Conservation (phyloP, 2,113 vertebrate genomes). For the Hirundichthys speculiger region DNA sequence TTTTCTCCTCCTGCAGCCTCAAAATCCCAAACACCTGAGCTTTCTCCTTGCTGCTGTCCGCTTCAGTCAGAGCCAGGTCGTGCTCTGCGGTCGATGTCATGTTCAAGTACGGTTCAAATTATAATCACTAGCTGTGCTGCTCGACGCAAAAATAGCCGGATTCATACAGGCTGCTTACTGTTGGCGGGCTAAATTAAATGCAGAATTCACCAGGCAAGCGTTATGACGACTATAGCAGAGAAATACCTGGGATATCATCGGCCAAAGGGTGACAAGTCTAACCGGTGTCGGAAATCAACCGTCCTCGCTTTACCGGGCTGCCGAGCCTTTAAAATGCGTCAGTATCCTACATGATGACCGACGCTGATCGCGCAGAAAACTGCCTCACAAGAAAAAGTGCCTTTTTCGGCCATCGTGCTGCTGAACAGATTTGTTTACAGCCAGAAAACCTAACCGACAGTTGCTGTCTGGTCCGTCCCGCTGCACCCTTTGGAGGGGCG, state of each 20-base stretch:
- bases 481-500: slow-evolving; percentile 72
- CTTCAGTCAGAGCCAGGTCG: slow-evolving; percentile 79
- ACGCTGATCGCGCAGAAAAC: not conserved
- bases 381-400: not conserved
- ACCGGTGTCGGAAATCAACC: slow-evolving; percentile 3
- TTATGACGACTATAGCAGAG: slow-evolving; percentile 16
- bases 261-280: slow-evolving; percentile 32
- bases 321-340: slow-evolving; percentile 4
- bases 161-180: slow-evolving; percentile 32
- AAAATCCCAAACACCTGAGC: slow-evolving; percentile 81
- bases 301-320: not conserved
- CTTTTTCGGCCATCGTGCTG: slow-evolving; percentile 30
- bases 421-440: slow-evolving; percentile 75
- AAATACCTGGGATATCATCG: slow-evolving; percentile 30
- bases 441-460: slow-evolving; percentile 29
- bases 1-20: slow-evolving; percentile 82
- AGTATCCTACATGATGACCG: slow-evolving; percentile 45
- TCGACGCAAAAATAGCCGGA: slow-evolving; percentile 2
- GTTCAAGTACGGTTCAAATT: slow-evolving; percentile 21
- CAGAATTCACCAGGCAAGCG: slow-evolving; percentile 51
- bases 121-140: not conserved
- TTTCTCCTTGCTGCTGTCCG: slow-evolving; percentile 77
- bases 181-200: slow-evolving; percentile 20
- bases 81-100: slow-evolving; percentile 84
- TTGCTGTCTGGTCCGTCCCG: slow-evolving; percentile 20